phyloP scores from a whole-genome alignment of 2,888 invertebrate genomes.

The Ditula angustiorana region DNA sequence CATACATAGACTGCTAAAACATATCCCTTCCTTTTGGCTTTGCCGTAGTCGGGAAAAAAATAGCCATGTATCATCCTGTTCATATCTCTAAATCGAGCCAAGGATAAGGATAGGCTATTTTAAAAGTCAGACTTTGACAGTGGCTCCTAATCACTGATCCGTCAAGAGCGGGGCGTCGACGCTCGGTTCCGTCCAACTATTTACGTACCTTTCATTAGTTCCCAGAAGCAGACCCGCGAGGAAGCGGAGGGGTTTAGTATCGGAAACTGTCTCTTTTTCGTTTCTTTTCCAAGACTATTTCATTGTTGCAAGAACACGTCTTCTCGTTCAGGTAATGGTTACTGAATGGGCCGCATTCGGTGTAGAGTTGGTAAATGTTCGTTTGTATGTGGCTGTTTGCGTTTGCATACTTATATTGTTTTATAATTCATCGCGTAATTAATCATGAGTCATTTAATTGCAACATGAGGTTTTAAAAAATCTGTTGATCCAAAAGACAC shows the following conservation, averaged over 20 bases:
- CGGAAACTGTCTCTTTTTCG: constrained; percentile 68
- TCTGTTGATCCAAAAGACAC: too few species aligned
- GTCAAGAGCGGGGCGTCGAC: constrained; percentile 66
- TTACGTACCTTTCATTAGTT: constrained; percentile 82
- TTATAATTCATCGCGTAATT: too few species aligned
- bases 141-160: constrained; percentile 62
- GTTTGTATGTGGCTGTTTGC: too few species aligned
- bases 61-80: not conserved
- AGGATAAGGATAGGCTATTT: constrained; percentile 7
- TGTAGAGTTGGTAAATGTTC: too few species aligned
- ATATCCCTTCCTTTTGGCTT: too few species aligned
- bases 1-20: too few species aligned
- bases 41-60: too few species aligned
- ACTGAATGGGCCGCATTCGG: not conserved
- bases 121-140: constrained; percentile 16
- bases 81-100: not conserved
- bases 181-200: constrained; percentile 76
- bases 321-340: not conserved
- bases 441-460: too few species aligned
- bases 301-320: constrained; percentile 23
- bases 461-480: too few species aligned
- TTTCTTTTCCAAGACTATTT: constrained; percentile 67
- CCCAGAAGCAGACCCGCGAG: constrained; percentile 70
- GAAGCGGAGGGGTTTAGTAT: constrained; percentile 78
- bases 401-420: too few species aligned